These are phyloP conservation scores for Drosophila repletoides DNA, from an alignment of 1,140 invertebrate species.

Conservation along the genomic window DNA sequence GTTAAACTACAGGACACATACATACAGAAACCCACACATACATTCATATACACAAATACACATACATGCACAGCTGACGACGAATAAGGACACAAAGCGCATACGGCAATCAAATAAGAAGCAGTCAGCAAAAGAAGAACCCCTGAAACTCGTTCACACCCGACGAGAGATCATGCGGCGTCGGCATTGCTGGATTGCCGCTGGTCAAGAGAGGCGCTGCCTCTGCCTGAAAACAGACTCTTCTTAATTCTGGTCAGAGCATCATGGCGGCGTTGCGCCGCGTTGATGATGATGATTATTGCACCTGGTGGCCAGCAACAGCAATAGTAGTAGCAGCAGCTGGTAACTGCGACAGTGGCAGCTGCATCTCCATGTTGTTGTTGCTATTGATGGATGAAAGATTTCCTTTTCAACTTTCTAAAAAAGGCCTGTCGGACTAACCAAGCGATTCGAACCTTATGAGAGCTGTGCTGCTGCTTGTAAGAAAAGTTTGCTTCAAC, in stretches of 20 bases:
- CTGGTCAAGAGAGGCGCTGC: too few relatives aligned
- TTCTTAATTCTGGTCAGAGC: slow-evolving; percentile 33
- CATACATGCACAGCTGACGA: slow-evolving; percentile 31
- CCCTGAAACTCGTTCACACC: slow-evolving; percentile 53
- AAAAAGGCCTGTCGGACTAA: slow-evolving; percentile 33
- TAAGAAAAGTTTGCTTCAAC: too few relatives aligned
- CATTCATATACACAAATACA: not conserved
- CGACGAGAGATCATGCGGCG: slow-evolving; percentile 26
- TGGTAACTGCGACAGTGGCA: slow-evolving; percentile 32
- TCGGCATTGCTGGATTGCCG: slow-evolving; percentile 21
- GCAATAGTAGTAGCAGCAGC: slow-evolving; percentile 32
- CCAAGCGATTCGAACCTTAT: slow-evolving; percentile 12
- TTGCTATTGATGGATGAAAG: slow-evolving; percentile 42
- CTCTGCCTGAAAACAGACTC: slow-evolving; percentile 13
- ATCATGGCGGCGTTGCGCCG: not conserved
- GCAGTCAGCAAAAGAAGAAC: slow-evolving; percentile 9
- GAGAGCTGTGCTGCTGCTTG: not conserved
- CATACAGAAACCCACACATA: slow-evolving; percentile 15
- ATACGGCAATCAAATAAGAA: slow-evolving; percentile 30
- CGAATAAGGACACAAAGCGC: slow-evolving; percentile 75
- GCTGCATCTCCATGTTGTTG: slow-evolving; percentile 49
- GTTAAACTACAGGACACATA: slow-evolving; percentile 38
- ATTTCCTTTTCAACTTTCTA: slow-evolving; percentile 63
- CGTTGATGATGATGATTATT: slow-evolving; percentile 51
- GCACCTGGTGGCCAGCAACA: slow-evolving; percentile 63